Base-by-base conservation (phyloP, 2,113 vertebrate genomes). In the Hipposideros armiger region DNA sequence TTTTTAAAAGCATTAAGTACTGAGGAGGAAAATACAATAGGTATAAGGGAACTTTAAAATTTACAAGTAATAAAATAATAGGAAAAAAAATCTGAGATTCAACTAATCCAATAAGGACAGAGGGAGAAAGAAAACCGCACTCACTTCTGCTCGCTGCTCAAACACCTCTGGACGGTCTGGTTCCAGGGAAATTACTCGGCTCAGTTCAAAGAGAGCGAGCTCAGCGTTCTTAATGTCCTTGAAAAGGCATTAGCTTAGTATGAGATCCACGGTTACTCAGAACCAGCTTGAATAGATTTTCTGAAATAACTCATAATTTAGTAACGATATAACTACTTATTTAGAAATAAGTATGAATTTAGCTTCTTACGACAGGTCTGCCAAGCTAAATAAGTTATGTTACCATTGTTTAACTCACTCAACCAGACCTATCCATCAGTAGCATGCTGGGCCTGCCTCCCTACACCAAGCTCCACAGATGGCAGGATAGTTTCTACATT, bases 181-280 rank as follows among this genome's bases (percentile, higher is more conserved):
- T 97, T 99, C 99, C 77, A 99, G 98, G 64, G 99, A 98, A 95
- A 99, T 99, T 95, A 99, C 99, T 97, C 99, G 98, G 97, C 99
- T 99, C 92, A 99, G 98, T 98, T 99, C 99, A 84, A 99, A 99
- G 60, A 99, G 98, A 66, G 99, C 99, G 98, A 99, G 98, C 94
- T 99, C 99, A 95, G 99, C 99, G 82, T 99, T 99, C 98, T 99
- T 99, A 96, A 99, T 99, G 96, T 99, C 99, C 99, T 99, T 98
- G 95, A 98, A 98, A 98, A 96, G 66, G 97, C 54, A 98, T 96
- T 91, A 97, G 91, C 97, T 97, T 66, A 87, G 96, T 94, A 20
- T 97, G 70, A 97, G 96, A 96, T 82, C 86, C 11, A 67, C 94
- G 81, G 92, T 69, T 47, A 81, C 93, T 94, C 47, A 50, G 95